Percentiles rank a stretch among this genome's conserved stretches.
These are phyloP conservation scores for Bolborhynchus lineola DNA, from an alignment of 2,113 vertebrate genomes.

Conservation along the genomic window DNA sequence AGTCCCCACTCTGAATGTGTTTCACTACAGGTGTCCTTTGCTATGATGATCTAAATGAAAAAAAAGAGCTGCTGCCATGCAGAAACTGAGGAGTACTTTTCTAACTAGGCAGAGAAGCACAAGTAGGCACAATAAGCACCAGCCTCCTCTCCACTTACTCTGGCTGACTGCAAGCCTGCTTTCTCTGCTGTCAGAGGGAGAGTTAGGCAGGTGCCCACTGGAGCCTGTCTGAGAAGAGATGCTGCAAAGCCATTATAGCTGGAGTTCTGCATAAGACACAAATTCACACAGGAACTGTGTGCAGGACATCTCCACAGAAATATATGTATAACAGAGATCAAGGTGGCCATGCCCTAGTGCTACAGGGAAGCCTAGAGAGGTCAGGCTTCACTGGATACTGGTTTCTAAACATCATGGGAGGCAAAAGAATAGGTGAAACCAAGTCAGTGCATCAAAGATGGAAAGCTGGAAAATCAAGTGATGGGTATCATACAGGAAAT, in stretches of 20 bases:
- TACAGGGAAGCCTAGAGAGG: neutral
- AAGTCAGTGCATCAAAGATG: no score
- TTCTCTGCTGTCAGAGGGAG: neutral
- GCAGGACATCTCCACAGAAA: no score
- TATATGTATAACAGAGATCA: fast-evolving
- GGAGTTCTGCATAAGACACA: neutral
- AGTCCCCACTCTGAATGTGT: neutral
- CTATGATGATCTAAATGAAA: fast-evolving
- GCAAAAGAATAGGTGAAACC: neutral
- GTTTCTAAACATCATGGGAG: neutral
- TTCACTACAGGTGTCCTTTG: neutral
- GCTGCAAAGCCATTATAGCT: neutral
- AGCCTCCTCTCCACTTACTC: fast-evolving
- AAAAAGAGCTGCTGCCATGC: neutral
- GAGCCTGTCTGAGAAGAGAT: fast-evolving
- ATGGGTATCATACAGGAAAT: fast-evolving
- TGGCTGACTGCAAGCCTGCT: neutral
- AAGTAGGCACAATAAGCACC: neutral
- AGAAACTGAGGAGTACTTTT: neutral
- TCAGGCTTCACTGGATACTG: no score
- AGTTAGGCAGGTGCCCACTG: neutral
- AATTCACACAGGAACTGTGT: neutral
- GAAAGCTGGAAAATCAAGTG: neutral
- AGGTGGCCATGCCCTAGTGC: neutral
- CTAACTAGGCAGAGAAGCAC: neutral